Evolutionary conservation across 2,888 invertebrate genomes (phyloP).

Genomic region (Entomobrya proxima): DNA sequence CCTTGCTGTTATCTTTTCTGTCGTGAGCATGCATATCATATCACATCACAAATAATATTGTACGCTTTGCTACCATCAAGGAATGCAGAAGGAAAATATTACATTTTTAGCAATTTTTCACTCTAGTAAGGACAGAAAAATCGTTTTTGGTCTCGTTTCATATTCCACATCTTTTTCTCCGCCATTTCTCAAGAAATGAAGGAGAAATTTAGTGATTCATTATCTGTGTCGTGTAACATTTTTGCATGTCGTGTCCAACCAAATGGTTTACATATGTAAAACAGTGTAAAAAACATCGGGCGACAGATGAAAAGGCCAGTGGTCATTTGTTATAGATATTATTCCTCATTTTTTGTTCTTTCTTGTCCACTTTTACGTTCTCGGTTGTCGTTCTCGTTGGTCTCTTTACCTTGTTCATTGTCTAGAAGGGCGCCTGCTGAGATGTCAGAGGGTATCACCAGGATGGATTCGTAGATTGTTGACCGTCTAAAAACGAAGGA

Average conservation of each 20-base stretch:
- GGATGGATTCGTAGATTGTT: too few relatives aligned
- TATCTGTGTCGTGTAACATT: not conserved
- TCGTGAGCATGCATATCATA: conserved; percentile 10
- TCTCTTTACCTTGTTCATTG: not conserved
- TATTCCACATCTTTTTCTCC: conserved; percentile 27
- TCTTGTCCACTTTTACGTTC: conserved; percentile 8
- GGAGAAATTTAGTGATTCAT: conserved; percentile 9
- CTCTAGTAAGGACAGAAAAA: not conserved
- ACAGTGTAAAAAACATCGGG: conserved; percentile 34
- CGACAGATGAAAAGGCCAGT: not conserved
- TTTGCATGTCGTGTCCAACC: conserved; percentile 33
- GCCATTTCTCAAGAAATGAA: conserved; percentile 8
- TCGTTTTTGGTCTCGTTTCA: conserved; percentile 6
- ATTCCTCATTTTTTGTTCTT: not conserved
- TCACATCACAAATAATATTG: not conserved
- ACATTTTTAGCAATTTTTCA: not conserved
- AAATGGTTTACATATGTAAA: conserved; percentile 58
- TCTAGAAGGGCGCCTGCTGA: conserved; percentile 47
- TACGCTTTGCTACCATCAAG: too few relatives aligned
- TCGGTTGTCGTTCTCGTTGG: not conserved
- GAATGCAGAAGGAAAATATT: not conserved
- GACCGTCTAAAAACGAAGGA: too few relatives aligned
- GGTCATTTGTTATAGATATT: conserved; percentile 22
- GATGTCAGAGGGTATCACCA: conserved; percentile 17
- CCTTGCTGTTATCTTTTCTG: not conserved